Evolutionary conservation across 2,888 invertebrate genomes (phyloP).

Genomic region (Hybos culiciformis): DNA sequence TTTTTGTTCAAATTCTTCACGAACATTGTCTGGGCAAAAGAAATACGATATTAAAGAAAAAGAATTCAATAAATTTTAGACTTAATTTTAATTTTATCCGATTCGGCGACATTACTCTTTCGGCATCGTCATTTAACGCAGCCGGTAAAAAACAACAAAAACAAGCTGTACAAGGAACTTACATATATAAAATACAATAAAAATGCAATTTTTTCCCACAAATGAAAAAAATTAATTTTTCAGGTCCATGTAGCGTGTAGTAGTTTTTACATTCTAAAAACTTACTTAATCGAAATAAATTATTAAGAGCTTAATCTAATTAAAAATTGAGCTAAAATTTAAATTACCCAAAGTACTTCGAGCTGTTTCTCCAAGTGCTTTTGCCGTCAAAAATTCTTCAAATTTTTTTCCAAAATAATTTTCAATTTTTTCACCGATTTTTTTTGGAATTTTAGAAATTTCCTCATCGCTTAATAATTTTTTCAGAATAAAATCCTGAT

Average conservation of each 20-base stretch:
- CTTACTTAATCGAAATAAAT: background rate
- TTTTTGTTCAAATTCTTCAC: slow-evolving; percentile 40
- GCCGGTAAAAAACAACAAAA: background rate
- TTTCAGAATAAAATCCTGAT: slow-evolving; percentile 30
- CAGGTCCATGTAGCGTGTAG: background rate
- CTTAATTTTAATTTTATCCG: too few relatives aligned
- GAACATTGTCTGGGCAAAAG: slow-evolving; percentile 41
- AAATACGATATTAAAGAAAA: background rate
- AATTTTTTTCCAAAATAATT: slow-evolving; percentile 45
- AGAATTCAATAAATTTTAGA: too few relatives aligned
- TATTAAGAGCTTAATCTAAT: slow-evolving; percentile 2
- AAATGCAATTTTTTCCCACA: background rate
- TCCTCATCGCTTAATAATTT: slow-evolving; percentile 41
- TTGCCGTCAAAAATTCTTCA: slow-evolving; percentile 57
- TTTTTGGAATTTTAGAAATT: slow-evolving; percentile 40
- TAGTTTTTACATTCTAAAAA: background rate
- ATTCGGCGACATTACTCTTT: too few relatives aligned
- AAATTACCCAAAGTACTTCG: slow-evolving; percentile 24
- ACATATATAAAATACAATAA: background rate
- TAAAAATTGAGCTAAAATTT: slow-evolving; percentile 5
- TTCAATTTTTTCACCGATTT: slow-evolving; percentile 47
- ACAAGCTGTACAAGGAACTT: background rate
- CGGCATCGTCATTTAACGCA: too few relatives aligned
- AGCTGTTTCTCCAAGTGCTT: slow-evolving; percentile 50
- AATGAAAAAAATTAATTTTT: background rate